phyloP scores from a whole-genome alignment of 1,140 invertebrate genomes.

The Pogonognathellus flavescens region DNA sequence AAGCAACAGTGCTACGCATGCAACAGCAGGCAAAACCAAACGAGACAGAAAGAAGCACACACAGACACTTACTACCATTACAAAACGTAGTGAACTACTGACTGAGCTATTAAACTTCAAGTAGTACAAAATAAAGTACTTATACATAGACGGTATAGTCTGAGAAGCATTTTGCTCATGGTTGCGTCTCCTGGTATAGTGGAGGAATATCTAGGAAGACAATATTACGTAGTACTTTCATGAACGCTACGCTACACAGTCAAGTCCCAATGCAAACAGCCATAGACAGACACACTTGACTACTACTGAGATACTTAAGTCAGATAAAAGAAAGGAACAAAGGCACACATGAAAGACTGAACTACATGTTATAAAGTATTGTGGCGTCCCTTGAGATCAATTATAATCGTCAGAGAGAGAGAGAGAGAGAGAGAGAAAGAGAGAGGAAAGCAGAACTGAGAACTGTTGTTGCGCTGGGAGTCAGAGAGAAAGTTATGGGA shows the following conservation, averaged over 20 bases:
- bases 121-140: too few species aligned
- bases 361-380: conserved; percentile 40
- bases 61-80: not conserved
- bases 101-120: too few species aligned
- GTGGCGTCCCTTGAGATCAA: conserved; percentile 39
- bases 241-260: not conserved
- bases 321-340: conserved; percentile 13
- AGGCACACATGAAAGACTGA: conserved; percentile 40
- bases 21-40: conserved; percentile 19
- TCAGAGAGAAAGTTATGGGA: conserved; percentile 33
- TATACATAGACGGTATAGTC: too few species aligned
- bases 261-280: conserved; percentile 9
- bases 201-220: not conserved
- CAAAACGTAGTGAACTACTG: too few species aligned
- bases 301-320: conserved; percentile 31
- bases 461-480: conserved; percentile 41
- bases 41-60: not conserved
- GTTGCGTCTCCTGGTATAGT: too few species aligned
- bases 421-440: conserved; percentile 8
- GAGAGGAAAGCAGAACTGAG: conserved; percentile 41
- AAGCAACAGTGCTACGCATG: conserved; percentile 41
- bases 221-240: too few species aligned
- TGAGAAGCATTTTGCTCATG: too few species aligned
- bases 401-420: conserved; percentile 48
- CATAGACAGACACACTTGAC: conserved; percentile 24